Base-by-base conservation (phyloP, 2,888 invertebrate genomes). In the Stegophylla sp. region DNA sequence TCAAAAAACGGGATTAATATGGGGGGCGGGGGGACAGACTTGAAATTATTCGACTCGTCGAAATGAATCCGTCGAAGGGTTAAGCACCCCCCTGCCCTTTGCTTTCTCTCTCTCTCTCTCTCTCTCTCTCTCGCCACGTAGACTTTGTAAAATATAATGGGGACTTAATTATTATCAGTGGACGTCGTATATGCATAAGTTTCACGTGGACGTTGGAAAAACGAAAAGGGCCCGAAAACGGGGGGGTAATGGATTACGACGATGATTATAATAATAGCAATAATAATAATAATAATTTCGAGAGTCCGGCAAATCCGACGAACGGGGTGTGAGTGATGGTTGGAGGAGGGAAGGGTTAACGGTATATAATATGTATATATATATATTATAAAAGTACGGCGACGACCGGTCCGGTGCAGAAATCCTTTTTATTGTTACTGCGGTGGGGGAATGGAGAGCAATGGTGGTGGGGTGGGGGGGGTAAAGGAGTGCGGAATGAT, bases 251-350 rank as follows among this genome's bases (percentile, higher is more conserved):
- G 77, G 77, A 77, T 69, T 67, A 69, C 59, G 61, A 45, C 45
- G 77, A 59, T 26, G 77, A 69, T 59, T 45, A 69, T 76, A 66
- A 43, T 51, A 26, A 23, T 34, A 73, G 28, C 61, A 72, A 56
- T 56, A 67, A 69, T 69, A 72, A 72, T 72, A 72, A 73, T 61
- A 61, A 75, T 76, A 66, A 76, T 77, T 77, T 77, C 45, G 67
- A 67, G 66, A 66, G 76, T 66, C 76, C 66, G 53, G 66, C 43
- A 13, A 76, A 66, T 56, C 53, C 53, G 76, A 51, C 43, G 45
- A n/a, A n/a, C 9, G 34, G n/a, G 12, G 59, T 43, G 28, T 34
- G 20, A 20, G 45, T 13, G 45, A 0, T 13, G 45, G 45, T n/a
- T 1, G 59, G 61, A 26, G 45, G 61, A 63, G 20, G 20, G 41